Conservation (phyloP, 1,140 invertebrate species). For the Trialeurodes vaporariorum region DNA sequence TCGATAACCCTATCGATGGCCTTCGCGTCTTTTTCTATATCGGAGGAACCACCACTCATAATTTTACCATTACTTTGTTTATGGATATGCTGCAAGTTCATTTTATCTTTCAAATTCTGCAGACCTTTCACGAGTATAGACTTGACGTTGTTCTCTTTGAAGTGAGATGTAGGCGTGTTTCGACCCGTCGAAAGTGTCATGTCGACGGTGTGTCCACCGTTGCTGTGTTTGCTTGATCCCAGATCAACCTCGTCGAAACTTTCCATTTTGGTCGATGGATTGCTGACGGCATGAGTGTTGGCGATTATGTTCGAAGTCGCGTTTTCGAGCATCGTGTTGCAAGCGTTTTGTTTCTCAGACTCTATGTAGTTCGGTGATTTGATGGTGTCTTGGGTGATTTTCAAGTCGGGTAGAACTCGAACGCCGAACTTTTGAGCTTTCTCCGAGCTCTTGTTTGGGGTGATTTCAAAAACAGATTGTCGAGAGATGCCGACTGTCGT, state of each 20-base stretch:
- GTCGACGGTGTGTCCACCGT: neutral
- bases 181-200: neutral
- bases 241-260: constrained; percentile 17
- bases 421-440: constrained; percentile 53
- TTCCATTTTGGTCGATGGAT: constrained; percentile 12
- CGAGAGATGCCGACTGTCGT: constrained; percentile 13
- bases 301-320: constrained; percentile 4
- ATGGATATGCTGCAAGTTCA: constrained; percentile 21
- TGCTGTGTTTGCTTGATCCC: neutral
- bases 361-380: constrained; percentile 33
- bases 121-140: constrained; percentile 26
- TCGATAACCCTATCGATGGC: neutral
- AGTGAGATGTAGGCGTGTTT: constrained; percentile 18
- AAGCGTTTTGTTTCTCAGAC: constrained; percentile 37
- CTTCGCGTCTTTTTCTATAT: neutral
- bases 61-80: constrained; percentile 10
- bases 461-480: constrained; percentile 6
- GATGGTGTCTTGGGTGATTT: constrained; percentile 19
- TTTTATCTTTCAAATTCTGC: constrained; percentile 32
- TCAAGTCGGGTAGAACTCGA: constrained; percentile 41
- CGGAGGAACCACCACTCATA: neutral
- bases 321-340: constrained; percentile 31
- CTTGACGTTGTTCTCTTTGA: constrained; percentile 24
- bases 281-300: constrained; percentile 3
- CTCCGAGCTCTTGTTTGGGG: constrained; percentile 15